Base-by-base conservation (phyloP, 2,888 invertebrate genomes). In the Camptogramma bilineatum region DNA sequence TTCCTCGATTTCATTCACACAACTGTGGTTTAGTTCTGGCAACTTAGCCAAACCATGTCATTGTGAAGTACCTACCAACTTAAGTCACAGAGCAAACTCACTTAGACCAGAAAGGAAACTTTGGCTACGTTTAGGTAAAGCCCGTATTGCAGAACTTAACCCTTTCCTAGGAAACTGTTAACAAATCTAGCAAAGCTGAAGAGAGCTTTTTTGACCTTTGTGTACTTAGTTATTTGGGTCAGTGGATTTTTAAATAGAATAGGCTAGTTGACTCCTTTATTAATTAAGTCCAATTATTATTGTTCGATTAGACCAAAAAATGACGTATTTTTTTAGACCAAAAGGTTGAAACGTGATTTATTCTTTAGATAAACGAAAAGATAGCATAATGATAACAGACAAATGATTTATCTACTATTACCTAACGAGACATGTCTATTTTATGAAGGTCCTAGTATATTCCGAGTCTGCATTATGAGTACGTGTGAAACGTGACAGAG, bases 1-100 rank as follows among this genome's bases (percentile, higher is more conserved):
- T 54, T 68, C 52, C 56, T 52, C 68, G 66, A 65, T 55, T 64
- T 65, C 66, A 64, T 63, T 54, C 18, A 54, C 57, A 66, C 62
- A 64, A 56, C 68, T 31, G 51, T 64, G 52, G 62, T 68, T 62
- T 56, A 53, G 62, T 71, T 52, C 57, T 48, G 46, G 52, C n/a
- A n/a, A n/a, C 61, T 57, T 64, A 60, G 60, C 64, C 52, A 56
- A 63, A 56, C 56, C 58, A 50, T 59, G 53, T 53, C 60, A 66
- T 62, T 64, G 67, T 61, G 59, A 64, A 62, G n/a, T n/a, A n/a
- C n/a, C n/a, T n/a, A 64, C 24, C 28, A 31, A 56, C 42, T 57
- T 50, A 62, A 16, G 54, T 19, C 59, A 59, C 59, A 59, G 52
- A 42, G 19, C 18, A 54, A 17, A 53, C 17, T 39, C 9, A 16